A percentile compares a stretch with the other conserved stretches of the same genome.
Conservation (phyloP, 2,113 vertebrate genomes). For the Polypterus bichir region DNA sequence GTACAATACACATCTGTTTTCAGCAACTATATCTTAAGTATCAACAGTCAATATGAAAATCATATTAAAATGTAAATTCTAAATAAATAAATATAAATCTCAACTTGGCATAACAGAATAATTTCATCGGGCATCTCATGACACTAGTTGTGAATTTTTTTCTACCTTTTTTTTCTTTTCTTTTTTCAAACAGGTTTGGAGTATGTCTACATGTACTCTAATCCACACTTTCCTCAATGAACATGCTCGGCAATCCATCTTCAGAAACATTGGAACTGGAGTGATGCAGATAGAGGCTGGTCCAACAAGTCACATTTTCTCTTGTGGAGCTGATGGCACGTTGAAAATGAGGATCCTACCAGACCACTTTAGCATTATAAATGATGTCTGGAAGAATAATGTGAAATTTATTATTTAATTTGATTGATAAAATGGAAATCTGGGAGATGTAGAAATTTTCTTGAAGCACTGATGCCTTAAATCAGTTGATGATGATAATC, state of each 20-base stretch:
- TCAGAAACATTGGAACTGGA: slow-evolving; percentile 92
- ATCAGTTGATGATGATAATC: slow-evolving; percentile 35
- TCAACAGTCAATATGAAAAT: too few relatives aligned
- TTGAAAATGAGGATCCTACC: slow-evolving; percentile 94
- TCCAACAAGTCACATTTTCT: slow-evolving; percentile 84
- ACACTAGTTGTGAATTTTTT: slow-evolving; percentile 3
- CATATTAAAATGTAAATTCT: too few relatives aligned
- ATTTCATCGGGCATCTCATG: slow-evolving; percentile 10
- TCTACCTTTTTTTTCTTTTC: slow-evolving; percentile 5
- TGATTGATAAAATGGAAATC: slow-evolving; percentile 22
- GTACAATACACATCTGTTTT: too few relatives aligned
- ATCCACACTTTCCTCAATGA: slow-evolving; percentile 82
- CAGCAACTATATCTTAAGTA: too few relatives aligned
- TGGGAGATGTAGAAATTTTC: slow-evolving; percentile 33
- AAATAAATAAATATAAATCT: too few relatives aligned
- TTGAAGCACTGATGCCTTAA: slow-evolving; percentile 64
- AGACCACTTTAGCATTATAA: slow-evolving; percentile 63
- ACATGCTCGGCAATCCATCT: slow-evolving; percentile 89
- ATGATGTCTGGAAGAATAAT: slow-evolving; percentile 62
- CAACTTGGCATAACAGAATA: neutral
- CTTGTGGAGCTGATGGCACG: slow-evolving; percentile 93
- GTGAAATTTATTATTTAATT: slow-evolving; percentile 74
- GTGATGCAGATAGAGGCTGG: slow-evolving; percentile 95
- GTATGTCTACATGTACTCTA: slow-evolving; percentile 58
- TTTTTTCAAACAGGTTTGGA: slow-evolving; percentile 71